These are phyloP conservation scores for Drosophila parabipectinata DNA, from an alignment of 1,140 invertebrate species.

Conservation along the genomic window DNA sequence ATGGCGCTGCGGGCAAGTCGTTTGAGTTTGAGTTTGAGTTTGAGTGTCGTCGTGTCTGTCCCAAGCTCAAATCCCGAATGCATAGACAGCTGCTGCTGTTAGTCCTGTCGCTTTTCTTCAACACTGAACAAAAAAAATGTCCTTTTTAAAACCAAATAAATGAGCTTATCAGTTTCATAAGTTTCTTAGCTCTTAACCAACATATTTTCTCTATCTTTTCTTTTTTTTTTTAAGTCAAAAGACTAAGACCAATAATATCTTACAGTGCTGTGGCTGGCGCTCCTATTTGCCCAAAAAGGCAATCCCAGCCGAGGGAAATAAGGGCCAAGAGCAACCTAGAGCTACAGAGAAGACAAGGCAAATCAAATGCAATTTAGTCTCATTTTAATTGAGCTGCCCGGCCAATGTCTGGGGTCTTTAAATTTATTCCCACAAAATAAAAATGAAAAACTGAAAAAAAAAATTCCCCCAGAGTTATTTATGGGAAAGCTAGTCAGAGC, in stretches of 20 bases:
- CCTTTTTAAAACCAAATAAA: too few relatives aligned
- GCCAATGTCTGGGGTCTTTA: constrained; percentile 25
- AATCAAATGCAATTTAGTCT: constrained; percentile 79
- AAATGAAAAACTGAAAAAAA: constrained; percentile 6
- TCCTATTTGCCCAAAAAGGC: constrained; percentile 45
- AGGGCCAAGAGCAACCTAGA: not conserved
- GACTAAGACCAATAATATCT: not conserved
- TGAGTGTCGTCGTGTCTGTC: constrained; percentile 50
- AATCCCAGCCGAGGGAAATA: constrained; percentile 26
- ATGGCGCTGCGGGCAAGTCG: constrained; percentile 36
- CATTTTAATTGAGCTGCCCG: constrained; percentile 76
- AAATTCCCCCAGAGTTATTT: constrained; percentile 52
- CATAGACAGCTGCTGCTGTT: constrained; percentile 64
- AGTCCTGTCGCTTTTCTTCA: constrained; percentile 6
- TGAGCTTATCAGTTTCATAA: too few relatives aligned
- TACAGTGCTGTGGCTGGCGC: constrained; percentile 24
- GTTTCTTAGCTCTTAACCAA: too few relatives aligned
- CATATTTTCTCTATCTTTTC: too few relatives aligned
- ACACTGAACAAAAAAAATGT: constrained; percentile 12
- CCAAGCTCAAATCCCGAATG: constrained; percentile 73
- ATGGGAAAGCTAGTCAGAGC: constrained; percentile 33
- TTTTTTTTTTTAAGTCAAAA: not conserved
- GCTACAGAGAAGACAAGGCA: constrained; percentile 42
- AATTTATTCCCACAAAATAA: constrained; percentile 9
- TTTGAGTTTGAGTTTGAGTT: constrained; percentile 52